Base-by-base conservation (phyloP, 2,888 invertebrate genomes). In the Chymomyza amoena region DNA sequence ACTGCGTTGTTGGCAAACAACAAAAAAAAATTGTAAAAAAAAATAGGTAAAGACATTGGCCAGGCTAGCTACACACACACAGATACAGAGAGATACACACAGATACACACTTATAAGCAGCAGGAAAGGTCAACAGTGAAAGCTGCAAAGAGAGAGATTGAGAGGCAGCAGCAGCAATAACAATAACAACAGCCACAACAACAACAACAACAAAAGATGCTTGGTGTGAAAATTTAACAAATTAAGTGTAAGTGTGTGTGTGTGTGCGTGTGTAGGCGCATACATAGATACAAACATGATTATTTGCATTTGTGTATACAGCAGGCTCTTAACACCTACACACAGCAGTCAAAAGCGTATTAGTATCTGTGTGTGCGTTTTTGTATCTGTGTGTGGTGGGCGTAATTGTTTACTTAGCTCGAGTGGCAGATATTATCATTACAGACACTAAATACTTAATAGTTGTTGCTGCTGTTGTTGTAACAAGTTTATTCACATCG, bases 221-320 rank as follows among this genome's bases (percentile, higher is more conserved):
- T 66, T 80, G 73, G 83, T 85, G 89, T 80, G 79, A 88, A 87
- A 87, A 80, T 85, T 86, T 80, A 85, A 88, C 84, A 88, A 87
- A 81, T 87, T 75, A 88, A 80, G 73, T 80, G 32, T 7, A 6
- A 4, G 74, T 64, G 83, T 70, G 66, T 69, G 20, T 25, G 32
- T 32, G 32, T 32, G 32, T 9, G 32, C 2, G 74, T 64, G 83
- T 70, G 66, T 69, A 67, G 39, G 54, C 57, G 32, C 32, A 32
- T 32, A 32, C 45, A 68, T 59, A 59, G 65, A 61, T 18, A 60
- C 63, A 61, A 73, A 18, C 56, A 18, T 20, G 51, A 6, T 7
- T 32, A 6, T 32, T 32, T 32, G 32, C 32, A 32, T 6, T 32
- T 9, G 32, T 32, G 32, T 32, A 7, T 32, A 64, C 68, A 67